Conservation (phyloP, 2,797 vertebrate genomes). For the Myioborus melanocephalus region DNA sequence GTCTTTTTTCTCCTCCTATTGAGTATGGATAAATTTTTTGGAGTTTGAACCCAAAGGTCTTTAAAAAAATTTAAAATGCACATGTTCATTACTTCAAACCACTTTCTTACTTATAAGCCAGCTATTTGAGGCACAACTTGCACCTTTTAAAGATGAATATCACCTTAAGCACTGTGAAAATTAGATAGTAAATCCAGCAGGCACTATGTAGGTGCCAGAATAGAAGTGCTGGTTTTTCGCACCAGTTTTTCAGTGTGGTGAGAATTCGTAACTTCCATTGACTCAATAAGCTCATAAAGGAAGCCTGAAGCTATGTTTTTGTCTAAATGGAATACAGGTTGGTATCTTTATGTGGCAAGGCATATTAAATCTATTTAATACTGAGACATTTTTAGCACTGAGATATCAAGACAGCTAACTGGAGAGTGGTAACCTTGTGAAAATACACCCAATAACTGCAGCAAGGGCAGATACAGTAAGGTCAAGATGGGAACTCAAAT, state of each 20-base stretch:
- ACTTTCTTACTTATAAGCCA: background rate
- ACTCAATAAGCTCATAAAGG: background rate
- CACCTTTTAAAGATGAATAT: background rate
- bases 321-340: background rate
- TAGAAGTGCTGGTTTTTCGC: background rate
- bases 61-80: background rate
- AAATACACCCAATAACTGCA: background rate
- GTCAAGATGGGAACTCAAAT: background rate
- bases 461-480: background rate
- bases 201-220: background rate
- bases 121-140: background rate
- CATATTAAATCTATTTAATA: background rate
- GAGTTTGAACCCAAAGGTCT: background rate
- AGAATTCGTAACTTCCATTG: conserved; percentile 18
- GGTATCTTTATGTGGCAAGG: background rate
- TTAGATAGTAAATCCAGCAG: background rate
- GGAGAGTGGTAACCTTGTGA: background rate
- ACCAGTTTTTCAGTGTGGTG: background rate
- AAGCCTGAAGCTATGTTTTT: background rate
- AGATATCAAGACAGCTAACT: background rate
- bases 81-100: background rate
- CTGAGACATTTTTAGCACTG: background rate
- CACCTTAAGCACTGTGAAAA: background rate
- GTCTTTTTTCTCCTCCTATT: background rate
- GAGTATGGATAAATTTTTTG: background rate